These are phyloP conservation scores for Periophthalmodon schlosseri DNA, from an alignment of 2,113 vertebrate species.

Conservation along the genomic window DNA sequence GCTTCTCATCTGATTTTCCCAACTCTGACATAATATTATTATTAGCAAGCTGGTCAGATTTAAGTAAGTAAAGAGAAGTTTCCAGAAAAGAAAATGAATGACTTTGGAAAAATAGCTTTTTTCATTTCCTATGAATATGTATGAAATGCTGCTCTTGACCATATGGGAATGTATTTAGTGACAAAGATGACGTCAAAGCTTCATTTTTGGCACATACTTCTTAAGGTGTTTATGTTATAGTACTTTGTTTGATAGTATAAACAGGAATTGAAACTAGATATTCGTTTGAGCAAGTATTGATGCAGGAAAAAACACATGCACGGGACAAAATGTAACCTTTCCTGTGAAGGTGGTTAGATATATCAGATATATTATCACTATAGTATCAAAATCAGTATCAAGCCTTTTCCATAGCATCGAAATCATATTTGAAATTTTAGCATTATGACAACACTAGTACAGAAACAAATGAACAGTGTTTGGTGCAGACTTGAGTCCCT, in stretches of 20 bases:
- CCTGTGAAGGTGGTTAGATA: no score
- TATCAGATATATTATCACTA: no score
- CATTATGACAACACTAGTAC: no score
- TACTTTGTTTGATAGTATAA: background rate
- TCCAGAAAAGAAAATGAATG: slow-evolving; percentile 19
- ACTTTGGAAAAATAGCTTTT: slow-evolving; percentile 7
- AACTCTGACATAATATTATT: background rate
- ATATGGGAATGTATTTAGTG: slow-evolving; percentile 8
- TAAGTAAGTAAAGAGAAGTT: background rate
- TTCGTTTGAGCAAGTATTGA: no score
- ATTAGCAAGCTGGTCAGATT: background rate
- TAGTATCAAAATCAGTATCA: no score
- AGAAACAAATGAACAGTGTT: no score
- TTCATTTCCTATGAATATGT: background rate
- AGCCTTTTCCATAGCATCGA: no score
- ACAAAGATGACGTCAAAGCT: slow-evolving; percentile 6
- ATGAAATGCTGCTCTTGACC: slow-evolving; percentile 5
- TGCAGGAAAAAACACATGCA: no score
- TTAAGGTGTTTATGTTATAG: background rate
- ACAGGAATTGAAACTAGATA: background rate
- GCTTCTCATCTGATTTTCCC: background rate
- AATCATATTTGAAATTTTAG: no score
- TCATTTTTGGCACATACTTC: slow-evolving; percentile 14
- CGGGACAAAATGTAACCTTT: no score
- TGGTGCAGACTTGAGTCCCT: no score